Base-by-base conservation (phyloP, 2,113 vertebrate species). In the Archilochus colubris region DNA sequence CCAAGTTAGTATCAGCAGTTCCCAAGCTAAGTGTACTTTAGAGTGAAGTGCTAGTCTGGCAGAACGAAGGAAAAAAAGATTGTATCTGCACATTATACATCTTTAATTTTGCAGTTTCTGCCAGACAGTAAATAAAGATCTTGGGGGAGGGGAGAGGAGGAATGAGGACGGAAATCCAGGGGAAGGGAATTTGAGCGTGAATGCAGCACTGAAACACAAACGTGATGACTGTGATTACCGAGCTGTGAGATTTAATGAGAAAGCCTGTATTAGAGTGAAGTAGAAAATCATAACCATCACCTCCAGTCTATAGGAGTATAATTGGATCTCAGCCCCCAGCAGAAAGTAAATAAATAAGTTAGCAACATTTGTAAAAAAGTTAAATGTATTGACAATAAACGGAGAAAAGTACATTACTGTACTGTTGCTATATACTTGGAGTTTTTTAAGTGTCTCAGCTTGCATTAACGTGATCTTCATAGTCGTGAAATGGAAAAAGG, bases 61-160 rank as follows among this genome's bases (percentile, higher is more conserved):
- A 83, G 92, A 85, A 70, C 90, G 94, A 92, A 87, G 95, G 90
- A 96, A 95, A 88, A 84, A 82, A 61, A 96, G 91, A 95, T 78
- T 94, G 27, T 94, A 89, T 94, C 93, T 97, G 94, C 66, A 80
- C 68, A 51, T 96, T 96, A 86, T 94, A 95, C 50, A 87, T 93
- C 96, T 97, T 96, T 95, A 95, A 97, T 96, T 97, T 90, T 95
- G 50, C 94, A 43, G 82, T 95, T 97, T 97, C 70, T 96, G 68
- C 86, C 58, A 92, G 84, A 82, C 90, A 96, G 88, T 97, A 97
- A 97, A 94, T 95, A 95, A 91, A 87, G 86, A 96, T 94, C 97
- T 82, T 77, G 95, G 25, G 75, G 78, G 85, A 92, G 54, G 46
- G 79, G 79, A 63, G 74, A 54, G 81, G 54, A 63, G 63, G 87